Percentiles rank a stretch among this genome's conserved stretches.
These are phyloP conservation scores for Chascanopsetta lugubris DNA, from an alignment of 2,113 vertebrate species.

Conservation along the genomic window DNA sequence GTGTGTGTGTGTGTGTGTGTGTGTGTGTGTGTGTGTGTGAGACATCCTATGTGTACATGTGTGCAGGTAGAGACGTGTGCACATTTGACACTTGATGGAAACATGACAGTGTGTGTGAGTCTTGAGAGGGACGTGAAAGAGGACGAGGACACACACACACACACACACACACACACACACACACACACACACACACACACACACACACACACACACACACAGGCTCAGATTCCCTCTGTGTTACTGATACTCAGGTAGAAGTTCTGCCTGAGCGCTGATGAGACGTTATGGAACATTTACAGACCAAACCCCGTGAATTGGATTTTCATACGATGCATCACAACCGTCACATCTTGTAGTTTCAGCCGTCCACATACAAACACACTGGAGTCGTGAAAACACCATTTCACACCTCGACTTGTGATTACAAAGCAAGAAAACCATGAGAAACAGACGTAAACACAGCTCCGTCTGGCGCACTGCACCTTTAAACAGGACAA, in stretches of 20 bases:
- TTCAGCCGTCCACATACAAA: too few species aligned
- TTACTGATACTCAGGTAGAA: conserved; percentile 39
- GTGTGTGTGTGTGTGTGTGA: not conserved
- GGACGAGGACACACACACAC: conserved; percentile 47
- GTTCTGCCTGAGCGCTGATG: not conserved
- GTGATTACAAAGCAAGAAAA: too few species aligned
- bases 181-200: conserved; percentile 45
- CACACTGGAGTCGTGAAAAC: too few species aligned
- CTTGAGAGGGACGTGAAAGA: conserved; percentile 24
- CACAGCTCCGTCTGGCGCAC: too few species aligned
- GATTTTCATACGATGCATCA: too few species aligned
- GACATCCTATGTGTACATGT: not conserved
- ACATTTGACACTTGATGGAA: not conserved
- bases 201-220: conserved; percentile 41
- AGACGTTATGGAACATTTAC: too few species aligned
- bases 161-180: conserved; percentile 37
- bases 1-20: not conserved
- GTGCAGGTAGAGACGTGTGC: not conserved
- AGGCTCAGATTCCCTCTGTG: conserved; percentile 38
- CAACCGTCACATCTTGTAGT: too few species aligned
- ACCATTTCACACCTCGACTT: too few species aligned
- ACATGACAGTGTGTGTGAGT: not conserved
- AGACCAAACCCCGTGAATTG: too few species aligned
- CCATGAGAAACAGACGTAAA: too few species aligned
- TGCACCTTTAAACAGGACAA: too few species aligned